phyloP scores from a whole-genome alignment of 2,888 invertebrate genomes.

The Acanthosoma haemorrhoidale region DNA sequence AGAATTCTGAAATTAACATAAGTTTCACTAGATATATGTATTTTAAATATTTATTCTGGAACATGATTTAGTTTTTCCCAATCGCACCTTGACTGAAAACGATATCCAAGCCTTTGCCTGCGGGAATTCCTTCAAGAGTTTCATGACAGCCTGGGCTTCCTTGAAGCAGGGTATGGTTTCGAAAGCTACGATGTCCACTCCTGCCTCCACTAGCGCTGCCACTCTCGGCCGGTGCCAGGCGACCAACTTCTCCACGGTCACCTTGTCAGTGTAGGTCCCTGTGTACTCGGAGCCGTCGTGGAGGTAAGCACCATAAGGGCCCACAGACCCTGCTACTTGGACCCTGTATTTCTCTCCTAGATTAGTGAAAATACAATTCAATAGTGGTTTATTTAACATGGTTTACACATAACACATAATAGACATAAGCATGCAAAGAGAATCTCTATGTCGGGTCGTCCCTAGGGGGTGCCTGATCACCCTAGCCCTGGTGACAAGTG shows the following conservation, averaged over 20 bases:
- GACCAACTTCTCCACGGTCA: conserved; percentile 61
- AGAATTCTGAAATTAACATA: conserved; percentile 52
- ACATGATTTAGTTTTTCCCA: too few relatives aligned
- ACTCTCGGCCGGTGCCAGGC: conserved; percentile 83
- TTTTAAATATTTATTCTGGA: too few relatives aligned
- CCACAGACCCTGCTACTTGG: conserved; percentile 80
- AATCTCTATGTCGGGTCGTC: too few relatives aligned
- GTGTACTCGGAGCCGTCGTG: conserved; percentile 90
- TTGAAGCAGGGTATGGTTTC: conserved; percentile 84
- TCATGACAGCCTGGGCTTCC: conserved; percentile 78
- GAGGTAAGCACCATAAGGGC: conserved; percentile 86
- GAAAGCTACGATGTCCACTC: conserved; percentile 78
- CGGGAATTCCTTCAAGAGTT: conserved; percentile 73
- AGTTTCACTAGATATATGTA: too few relatives aligned
- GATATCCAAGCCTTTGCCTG: conserved; percentile 76
- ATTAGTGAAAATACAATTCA: too few relatives aligned
- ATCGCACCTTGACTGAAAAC: conserved; percentile 80
- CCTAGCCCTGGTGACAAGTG: too few relatives aligned
- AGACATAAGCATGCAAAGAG: too few relatives aligned
- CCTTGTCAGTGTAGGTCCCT: conserved; percentile 68
- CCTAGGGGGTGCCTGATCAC: too few relatives aligned
- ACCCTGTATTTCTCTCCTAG: conserved; percentile 44
- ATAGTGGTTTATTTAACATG: too few relatives aligned
- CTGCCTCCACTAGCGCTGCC: conserved; percentile 68
- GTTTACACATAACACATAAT: too few relatives aligned